Percentiles rank a stretch among this genome's conserved stretches.
Evolutionary conservation across 2,113 vertebrate species (phyloP).

Genomic region (Chaenogobius annularis): DNA sequence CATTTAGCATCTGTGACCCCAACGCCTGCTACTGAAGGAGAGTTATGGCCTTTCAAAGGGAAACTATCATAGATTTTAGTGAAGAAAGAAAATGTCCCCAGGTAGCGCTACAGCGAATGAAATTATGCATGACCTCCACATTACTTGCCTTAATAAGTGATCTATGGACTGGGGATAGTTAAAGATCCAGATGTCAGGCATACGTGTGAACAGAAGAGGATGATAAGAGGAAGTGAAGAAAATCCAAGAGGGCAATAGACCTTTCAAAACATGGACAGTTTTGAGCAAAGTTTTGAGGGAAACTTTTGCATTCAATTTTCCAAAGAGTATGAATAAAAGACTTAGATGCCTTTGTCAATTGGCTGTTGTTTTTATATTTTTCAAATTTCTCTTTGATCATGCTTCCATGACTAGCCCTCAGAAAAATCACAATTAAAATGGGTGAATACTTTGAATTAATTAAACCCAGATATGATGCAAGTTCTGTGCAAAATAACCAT

Average conservation of each 20-base stretch:
- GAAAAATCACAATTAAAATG: not conserved
- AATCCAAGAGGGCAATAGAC: slow-evolving; percentile 14
- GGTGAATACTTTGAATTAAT: not conserved
- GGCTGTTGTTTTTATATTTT: not conserved
- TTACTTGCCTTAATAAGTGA: slow-evolving; percentile 76
- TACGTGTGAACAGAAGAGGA: slow-evolving; percentile 46
- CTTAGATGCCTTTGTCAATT: not conserved
- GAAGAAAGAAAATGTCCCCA: slow-evolving; percentile 79
- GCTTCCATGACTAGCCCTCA: not conserved
- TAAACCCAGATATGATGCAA: not conserved
- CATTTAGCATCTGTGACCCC: slow-evolving; percentile 79
- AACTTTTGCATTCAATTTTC: not conserved
- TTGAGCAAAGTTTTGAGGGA: not conserved
- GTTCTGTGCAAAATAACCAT: not conserved
- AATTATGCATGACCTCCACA: slow-evolving; percentile 79
- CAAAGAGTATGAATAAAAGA: not conserved
- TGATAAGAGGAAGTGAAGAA: slow-evolving; percentile 29
- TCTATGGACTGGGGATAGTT: slow-evolving; percentile 69
- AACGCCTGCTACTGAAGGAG: slow-evolving; percentile 68
- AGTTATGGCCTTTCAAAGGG: slow-evolving; percentile 77
- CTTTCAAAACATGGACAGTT: slow-evolving; percentile 18
- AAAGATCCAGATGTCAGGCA: slow-evolving; percentile 66
- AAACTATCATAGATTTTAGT: slow-evolving; percentile 80
- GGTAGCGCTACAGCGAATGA: slow-evolving; percentile 76
- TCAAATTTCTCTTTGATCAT: not conserved